phyloP scores from a whole-genome alignment of 92 coral and sea anemone genomes.

The Zoanthus sansibaricus region DNA sequence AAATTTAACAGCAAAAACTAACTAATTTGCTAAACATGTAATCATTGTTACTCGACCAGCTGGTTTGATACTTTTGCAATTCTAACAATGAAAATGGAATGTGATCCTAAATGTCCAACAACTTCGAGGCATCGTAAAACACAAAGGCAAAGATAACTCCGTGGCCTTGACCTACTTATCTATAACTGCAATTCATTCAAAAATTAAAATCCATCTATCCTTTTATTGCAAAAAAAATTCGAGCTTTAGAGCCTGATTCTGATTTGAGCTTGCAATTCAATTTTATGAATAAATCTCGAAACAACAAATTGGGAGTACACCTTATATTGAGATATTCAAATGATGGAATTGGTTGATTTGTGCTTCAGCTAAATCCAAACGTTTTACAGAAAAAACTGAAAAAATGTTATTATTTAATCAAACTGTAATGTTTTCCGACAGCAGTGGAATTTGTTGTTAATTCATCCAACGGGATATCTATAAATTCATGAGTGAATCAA shows the following conservation, averaged over 20 bases:
- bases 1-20: no score
- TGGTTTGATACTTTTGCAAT: background rate
- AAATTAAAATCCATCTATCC: no score
- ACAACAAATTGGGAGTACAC: slow-evolving; percentile 36
- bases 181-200: no score
- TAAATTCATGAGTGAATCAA: slow-evolving; percentile 23
- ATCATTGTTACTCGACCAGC: background rate
- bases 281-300: background rate
- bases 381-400: background rate
- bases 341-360: background rate
- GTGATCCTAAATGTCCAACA: background rate
- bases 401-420: background rate
- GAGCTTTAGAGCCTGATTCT: background rate
- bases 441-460: background rate
- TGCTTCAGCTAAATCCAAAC: background rate
- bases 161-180: no score
- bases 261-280: background rate
- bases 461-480: slow-evolving; percentile 10
- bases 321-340: background rate
- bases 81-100: background rate
- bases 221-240: background rate
- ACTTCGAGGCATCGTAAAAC: background rate
- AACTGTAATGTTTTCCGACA: background rate
- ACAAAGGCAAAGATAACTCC: background rate
- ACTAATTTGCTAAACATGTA: no score